Base-by-base conservation (phyloP, 1,140 invertebrate genomes). In the Luehdorfia chinensis region DNA sequence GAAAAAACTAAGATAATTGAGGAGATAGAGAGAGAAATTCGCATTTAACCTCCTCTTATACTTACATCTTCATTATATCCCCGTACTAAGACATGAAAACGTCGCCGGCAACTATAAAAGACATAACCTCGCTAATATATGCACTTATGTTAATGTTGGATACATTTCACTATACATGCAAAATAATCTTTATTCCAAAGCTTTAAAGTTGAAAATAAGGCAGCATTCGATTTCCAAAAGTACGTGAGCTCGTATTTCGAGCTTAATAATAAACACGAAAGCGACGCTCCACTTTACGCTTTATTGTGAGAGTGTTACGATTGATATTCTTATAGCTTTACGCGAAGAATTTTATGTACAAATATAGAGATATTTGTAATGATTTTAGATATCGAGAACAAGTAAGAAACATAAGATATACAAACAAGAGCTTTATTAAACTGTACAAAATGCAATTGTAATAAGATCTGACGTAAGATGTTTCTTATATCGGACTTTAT, bases 61-160 rank as follows among this genome's bases (percentile, higher is more conserved):
- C 34, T 4, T 4, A 37, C 34, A 37, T 19, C 34, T 37, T 37
- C 34, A 37, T 37, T 37, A 23, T 19, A 37, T 37, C 11, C 34
- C 15, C 9, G 51, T 62, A 66, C 59, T 46, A 62, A 66, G 59
- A 49, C 59, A 59, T 66, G 55, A 66, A 62, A 59, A 50, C 44
- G 59, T 62, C 53, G 50, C 50, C 12, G 9, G 21, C 5, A 15
- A 23, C 49, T 50, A 58, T 61, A 65, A 65, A 61, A 65, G 36
- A 28, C 55, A 50, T 65, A 52, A 55, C 47, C 33, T 47, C 43
- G 18, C 27, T 58, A 60, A 61, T 43, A 50, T 65, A 61, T 58
- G 44, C 37, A 36, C 19, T 51, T 37, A 30, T 25, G 44, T 15
- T 7, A 23, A 7, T 34, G 19, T 16, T 27, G n/a, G n/a, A 28